Conservation (phyloP, 2,888 invertebrate species). For the Branchellion lobata region DNA sequence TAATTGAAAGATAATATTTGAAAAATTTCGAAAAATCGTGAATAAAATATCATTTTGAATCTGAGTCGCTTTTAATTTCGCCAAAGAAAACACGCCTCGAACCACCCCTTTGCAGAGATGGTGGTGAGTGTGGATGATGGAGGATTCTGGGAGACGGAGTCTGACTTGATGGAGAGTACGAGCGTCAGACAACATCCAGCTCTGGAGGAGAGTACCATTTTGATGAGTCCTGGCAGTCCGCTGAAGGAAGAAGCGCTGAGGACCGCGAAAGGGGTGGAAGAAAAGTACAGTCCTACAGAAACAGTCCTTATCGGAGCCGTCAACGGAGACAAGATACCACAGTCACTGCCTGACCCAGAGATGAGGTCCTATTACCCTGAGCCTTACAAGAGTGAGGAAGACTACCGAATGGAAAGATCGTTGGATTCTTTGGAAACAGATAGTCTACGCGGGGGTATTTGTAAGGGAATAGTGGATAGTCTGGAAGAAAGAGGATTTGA, state of each 20-base stretch:
- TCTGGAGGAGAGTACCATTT: conserved; percentile 34
- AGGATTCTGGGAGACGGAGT: conserved; percentile 45
- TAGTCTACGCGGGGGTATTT: too few relatives aligned
- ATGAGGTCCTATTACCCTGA: not conserved
- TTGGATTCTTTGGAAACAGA: not conserved
- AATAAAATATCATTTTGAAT: too few relatives aligned
- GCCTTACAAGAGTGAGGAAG: not conserved
- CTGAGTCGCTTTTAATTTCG: too few relatives aligned
- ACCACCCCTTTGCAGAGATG: too few relatives aligned
- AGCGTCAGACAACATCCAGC: conserved; percentile 11
- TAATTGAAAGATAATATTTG: too few relatives aligned
- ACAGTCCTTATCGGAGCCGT: conserved; percentile 41
- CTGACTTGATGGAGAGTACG: conserved; percentile 38
- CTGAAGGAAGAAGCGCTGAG: not conserved
- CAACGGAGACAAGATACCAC: conserved; percentile 46
- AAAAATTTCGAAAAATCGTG: too few relatives aligned
- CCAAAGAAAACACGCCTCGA: too few relatives aligned
- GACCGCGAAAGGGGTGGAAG: conserved; percentile 12
- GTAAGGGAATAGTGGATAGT: not conserved
- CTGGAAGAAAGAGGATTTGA: too few relatives aligned
- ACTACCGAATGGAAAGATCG: not conserved
- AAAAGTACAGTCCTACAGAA: conserved; percentile 45
- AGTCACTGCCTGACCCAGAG: conserved; percentile 44
- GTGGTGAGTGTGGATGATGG: conserved; percentile 33
- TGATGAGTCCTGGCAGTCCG: conserved; percentile 30